A percentile compares a stretch with the other conserved stretches of the same genome.
These are phyloP conservation scores for Columba janthina DNA, from an alignment of 2,113 vertebrate species.

Conservation along the genomic window DNA sequence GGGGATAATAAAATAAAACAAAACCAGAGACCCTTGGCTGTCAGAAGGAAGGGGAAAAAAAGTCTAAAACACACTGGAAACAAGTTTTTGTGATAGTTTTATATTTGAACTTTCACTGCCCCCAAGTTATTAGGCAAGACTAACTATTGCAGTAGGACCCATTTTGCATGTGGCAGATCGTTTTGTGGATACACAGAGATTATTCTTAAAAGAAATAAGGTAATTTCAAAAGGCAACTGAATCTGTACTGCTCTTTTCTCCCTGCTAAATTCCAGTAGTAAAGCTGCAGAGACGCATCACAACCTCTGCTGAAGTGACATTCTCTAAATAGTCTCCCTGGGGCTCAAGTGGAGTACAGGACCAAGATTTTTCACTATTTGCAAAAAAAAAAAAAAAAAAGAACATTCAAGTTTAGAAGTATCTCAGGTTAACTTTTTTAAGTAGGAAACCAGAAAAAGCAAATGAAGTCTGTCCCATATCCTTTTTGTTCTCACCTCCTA, in stretches of 20 bases:
- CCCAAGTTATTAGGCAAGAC: background rate
- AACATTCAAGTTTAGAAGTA: background rate
- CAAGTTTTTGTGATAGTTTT: background rate
- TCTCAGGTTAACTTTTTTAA: background rate
- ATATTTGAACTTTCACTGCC: background rate
- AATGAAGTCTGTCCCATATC: background rate
- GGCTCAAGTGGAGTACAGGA: background rate
- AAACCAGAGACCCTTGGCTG: background rate
- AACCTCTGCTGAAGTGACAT: background rate
- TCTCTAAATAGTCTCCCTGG: background rate
- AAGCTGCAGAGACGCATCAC: background rate
- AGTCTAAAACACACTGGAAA: background rate
- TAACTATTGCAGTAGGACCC: background rate
- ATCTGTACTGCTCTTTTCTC: background rate
- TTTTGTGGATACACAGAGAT: background rate
- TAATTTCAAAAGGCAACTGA: background rate
- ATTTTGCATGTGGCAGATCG: background rate
- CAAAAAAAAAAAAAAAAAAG: background rate
- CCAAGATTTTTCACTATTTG: background rate
- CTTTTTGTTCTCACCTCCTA: background rate
- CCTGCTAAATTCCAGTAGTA: background rate
- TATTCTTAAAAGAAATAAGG: background rate
- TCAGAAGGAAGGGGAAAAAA: background rate
- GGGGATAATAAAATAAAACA: background rate
- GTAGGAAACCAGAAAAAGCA: background rate